Percentiles rank a stretch among this genome's conserved stretches.
Evolutionary conservation across 2,888 invertebrate species (phyloP).

Genomic region (Cephus sareptanus): DNA sequence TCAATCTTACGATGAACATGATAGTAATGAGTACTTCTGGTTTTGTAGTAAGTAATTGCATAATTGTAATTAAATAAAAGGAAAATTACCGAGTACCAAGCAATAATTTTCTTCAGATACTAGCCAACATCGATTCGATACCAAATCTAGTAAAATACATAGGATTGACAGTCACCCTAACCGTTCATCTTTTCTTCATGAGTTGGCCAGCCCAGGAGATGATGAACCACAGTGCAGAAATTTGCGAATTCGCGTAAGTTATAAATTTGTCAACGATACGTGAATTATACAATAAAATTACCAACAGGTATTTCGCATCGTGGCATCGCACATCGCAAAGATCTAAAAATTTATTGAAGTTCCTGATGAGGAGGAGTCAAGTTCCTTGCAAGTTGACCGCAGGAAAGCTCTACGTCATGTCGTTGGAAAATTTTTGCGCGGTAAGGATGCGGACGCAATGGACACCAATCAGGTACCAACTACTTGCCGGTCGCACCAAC

Average conservation of each 20-base stretch:
- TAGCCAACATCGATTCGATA: no score
- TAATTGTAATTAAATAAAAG: no score
- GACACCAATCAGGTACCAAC: no score
- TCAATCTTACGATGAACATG: slow-evolving; percentile 4
- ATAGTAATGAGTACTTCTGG: slow-evolving; percentile 3
- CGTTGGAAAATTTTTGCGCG: slow-evolving; percentile 43
- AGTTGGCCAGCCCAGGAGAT: slow-evolving; percentile 31
- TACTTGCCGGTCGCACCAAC: no score
- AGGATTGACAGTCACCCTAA: slow-evolving; percentile 23
- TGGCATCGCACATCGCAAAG: slow-evolving; percentile 44
- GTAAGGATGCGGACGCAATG: slow-evolving; percentile 31
- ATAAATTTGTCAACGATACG: no score
- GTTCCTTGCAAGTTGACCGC: slow-evolving; percentile 44
- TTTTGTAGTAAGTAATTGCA: not conserved
- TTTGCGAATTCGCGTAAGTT: slow-evolving; percentile 25
- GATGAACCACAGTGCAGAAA: slow-evolving; percentile 23
- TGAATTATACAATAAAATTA: not conserved
- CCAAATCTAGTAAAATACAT: not conserved
- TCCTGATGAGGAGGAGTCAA: slow-evolving; percentile 39
- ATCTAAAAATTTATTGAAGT: slow-evolving; percentile 35
- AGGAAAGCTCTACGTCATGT: slow-evolving; percentile 38
- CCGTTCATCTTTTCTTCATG: slow-evolving; percentile 29
- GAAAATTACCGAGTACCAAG: no score
- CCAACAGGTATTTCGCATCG: slow-evolving; percentile 17
- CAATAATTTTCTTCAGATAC: no score